Percentiles rank a stretch among this genome's conserved stretches.
Evolutionary conservation across 2,113 vertebrate genomes (phyloP).

Genomic region (Malurus elegans): DNA sequence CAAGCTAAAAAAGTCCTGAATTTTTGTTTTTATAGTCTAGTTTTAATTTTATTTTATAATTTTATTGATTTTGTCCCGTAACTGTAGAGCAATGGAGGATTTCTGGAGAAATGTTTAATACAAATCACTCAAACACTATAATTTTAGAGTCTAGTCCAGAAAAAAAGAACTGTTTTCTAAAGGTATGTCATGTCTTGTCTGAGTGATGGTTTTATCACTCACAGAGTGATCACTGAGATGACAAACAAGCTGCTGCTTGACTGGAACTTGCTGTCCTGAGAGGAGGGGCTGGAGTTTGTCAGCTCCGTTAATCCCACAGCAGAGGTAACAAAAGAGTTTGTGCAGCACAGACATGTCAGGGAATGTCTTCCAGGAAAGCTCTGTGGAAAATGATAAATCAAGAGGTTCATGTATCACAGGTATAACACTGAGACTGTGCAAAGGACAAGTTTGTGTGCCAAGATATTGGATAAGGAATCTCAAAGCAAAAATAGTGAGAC

Average conservation of each 20-base stretch:
- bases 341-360: background rate
- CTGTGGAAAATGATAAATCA: background rate
- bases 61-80: background rate
- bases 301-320: background rate
- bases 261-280: background rate
- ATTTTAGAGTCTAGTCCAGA: background rate
- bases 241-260: constrained; percentile 48
- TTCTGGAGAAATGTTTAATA: background rate
- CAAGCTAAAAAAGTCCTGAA: background rate
- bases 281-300: background rate
- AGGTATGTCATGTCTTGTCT: background rate
- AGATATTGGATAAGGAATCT: background rate
- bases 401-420: background rate
- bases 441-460: background rate
- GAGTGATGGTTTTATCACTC: background rate
- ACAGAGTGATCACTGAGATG: background rate
- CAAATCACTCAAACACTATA: background rate
- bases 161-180: background rate
- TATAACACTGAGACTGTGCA: background rate
- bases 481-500: background rate
- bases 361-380: background rate
- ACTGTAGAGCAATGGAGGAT: background rate
- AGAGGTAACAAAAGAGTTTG: background rate
- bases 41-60: background rate
- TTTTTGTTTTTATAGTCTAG: background rate